These are phyloP conservation scores for Mechanitis mazaeus DNA, from an alignment of 2,888 invertebrate genomes.

Conservation along the genomic window DNA sequence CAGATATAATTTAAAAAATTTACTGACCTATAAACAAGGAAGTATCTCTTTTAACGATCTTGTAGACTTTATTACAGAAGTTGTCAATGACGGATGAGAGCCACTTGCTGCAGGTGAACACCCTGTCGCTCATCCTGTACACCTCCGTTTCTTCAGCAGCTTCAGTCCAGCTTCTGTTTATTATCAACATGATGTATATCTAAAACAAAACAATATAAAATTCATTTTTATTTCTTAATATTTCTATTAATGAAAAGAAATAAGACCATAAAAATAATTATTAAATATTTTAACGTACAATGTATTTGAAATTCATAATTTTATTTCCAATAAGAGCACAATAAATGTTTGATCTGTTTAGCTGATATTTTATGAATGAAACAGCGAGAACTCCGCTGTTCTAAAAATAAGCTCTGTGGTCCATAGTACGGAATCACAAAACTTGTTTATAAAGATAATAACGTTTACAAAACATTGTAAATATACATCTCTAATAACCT, in stretches of 20 bases:
- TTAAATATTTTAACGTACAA: constrained; percentile 41
- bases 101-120: constrained; percentile 55
- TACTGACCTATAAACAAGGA: constrained; percentile 56
- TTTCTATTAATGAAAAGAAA: too few relatives aligned
- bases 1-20: background rate
- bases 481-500: constrained; percentile 30
- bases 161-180: constrained; percentile 34
- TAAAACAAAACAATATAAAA: constrained; percentile 35
- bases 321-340: constrained; percentile 41
- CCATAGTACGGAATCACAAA: constrained; percentile 65
- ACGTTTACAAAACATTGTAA: constrained; percentile 62
- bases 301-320: constrained; percentile 45
- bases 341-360: constrained; percentile 46
- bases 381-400: constrained; percentile 34
- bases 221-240: too few relatives aligned
- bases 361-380: constrained; percentile 60
- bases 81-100: constrained; percentile 53
- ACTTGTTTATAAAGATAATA: constrained; percentile 61
- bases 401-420: constrained; percentile 60
- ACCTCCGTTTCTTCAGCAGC: constrained; percentile 32
- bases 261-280: too few relatives aligned
- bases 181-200: constrained; percentile 46
- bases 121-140: constrained; percentile 52
- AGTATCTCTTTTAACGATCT: constrained; percentile 62
- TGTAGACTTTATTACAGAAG: constrained; percentile 57